Evolutionary conservation across 2,888 invertebrate genomes (phyloP).

Genomic region (Sarcophaga variegata): DNA sequence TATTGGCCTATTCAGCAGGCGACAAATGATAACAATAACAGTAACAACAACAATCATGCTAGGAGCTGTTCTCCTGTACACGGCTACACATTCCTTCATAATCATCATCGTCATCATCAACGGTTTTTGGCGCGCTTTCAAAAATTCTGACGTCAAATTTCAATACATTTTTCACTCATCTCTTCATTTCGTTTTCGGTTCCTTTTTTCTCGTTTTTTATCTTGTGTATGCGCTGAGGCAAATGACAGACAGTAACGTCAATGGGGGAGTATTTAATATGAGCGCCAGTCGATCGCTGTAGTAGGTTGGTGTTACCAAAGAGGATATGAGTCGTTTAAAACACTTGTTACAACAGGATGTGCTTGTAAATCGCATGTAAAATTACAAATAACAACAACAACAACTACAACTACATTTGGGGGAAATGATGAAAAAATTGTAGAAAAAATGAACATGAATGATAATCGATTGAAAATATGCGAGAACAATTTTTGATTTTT

Average conservation of each 20-base stretch:
- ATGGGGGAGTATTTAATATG: slow-evolving; percentile 3
- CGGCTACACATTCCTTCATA: background rate
- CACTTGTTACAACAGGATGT: slow-evolving; percentile 67
- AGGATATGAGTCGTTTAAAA: slow-evolving; percentile 64
- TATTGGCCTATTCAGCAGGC: slow-evolving; percentile 60
- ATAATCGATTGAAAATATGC: slow-evolving; percentile 37
- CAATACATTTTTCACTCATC: background rate
- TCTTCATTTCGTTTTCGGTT: background rate
- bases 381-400: slow-evolving; percentile 21
- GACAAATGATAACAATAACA: slow-evolving; percentile 52
- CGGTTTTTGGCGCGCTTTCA: slow-evolving; percentile 59
- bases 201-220: background rate
- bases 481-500: no score
- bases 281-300: background rate
- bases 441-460: background rate
- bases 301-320: slow-evolving; percentile 7
- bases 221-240: no score
- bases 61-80: background rate
- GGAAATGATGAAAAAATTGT: background rate
- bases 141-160: slow-evolving; percentile 44
- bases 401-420: background rate
- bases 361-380: slow-evolving; percentile 46
- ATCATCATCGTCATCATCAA: slow-evolving; percentile 17
- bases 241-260: slow-evolving; percentile 2
- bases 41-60: background rate